Conservation (phyloP, 2,888 invertebrate species). For the Nomada ferruginata region DNA sequence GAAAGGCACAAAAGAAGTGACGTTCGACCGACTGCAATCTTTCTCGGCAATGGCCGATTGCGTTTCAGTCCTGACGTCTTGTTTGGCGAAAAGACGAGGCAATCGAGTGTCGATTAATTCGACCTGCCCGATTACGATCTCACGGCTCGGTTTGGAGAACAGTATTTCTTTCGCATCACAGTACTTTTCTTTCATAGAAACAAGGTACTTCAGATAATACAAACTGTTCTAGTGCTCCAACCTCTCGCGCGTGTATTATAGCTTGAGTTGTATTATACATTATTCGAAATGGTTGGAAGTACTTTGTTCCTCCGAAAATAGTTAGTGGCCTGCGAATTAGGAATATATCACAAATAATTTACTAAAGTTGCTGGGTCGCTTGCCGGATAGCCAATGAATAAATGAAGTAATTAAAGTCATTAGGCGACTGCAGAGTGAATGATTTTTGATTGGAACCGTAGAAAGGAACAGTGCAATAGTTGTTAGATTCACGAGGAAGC, state of each 20-base stretch:
- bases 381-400: too few species aligned
- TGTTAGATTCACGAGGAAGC: too few species aligned
- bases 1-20: slow-evolving; percentile 45
- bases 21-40: slow-evolving; percentile 48
- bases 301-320: not conserved
- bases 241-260: not conserved
- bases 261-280: not conserved
- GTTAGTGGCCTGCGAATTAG: not conserved
- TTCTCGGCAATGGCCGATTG: slow-evolving; percentile 51
- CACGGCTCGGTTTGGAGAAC: slow-evolving; percentile 10
- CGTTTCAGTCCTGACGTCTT: slow-evolving; percentile 36
- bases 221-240: not conserved
- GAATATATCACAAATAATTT: too few species aligned
- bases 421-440: too few species aligned
- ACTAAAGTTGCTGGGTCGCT: too few species aligned
- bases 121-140: slow-evolving; percentile 11
- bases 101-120: slow-evolving; percentile 33
- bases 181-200: not conserved
- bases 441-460: too few species aligned
- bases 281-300: not conserved
- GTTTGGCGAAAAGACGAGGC: slow-evolving; percentile 19
- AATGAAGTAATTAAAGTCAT: too few species aligned
- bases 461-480: too few species aligned
- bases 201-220: not conserved
- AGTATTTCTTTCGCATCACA: not conserved